A percentile compares a stretch with the other conserved stretches of the same genome.
These are phyloP conservation scores for Euphonia xanthogaster DNA, from an alignment of 2,797 vertebrate species.

Conservation along the genomic window DNA sequence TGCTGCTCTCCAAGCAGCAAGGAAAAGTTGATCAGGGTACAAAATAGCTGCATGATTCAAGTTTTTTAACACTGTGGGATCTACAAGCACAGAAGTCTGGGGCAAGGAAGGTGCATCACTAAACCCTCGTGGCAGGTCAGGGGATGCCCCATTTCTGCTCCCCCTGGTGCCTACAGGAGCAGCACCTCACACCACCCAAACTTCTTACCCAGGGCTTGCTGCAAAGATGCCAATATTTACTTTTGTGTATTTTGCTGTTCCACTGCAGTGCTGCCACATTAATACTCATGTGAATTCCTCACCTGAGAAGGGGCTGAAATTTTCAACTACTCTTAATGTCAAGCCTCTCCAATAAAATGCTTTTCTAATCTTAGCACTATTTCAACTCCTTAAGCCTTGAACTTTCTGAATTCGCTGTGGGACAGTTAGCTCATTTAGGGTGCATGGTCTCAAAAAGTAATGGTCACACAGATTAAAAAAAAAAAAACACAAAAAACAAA, in stretches of 20 bases:
- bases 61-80: neutral
- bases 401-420: neutral
- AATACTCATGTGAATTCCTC: neutral
- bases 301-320: neutral
- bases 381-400: neutral
- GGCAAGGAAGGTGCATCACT: rapidly evolving
- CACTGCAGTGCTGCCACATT: neutral
- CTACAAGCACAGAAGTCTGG: neutral
- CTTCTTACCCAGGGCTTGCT: neutral
- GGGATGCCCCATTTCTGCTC: neutral
- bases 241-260: neutral
- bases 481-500: neutral
- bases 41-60: neutral
- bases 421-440: neutral
- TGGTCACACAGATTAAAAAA: neutral
- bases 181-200: neutral
- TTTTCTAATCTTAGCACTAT: neutral
- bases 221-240: neutral
- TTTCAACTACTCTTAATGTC: neutral
- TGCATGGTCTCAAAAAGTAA: neutral
- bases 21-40: neutral
- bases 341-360: neutral
- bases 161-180: neutral
- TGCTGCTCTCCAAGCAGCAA: neutral
- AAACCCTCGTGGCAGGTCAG: neutral